A percentile compares a stretch with the other conserved stretches of the same genome.
Conservation (phyloP, 2,797 vertebrate genomes). For the Phyllotis vaccarum region DNA sequence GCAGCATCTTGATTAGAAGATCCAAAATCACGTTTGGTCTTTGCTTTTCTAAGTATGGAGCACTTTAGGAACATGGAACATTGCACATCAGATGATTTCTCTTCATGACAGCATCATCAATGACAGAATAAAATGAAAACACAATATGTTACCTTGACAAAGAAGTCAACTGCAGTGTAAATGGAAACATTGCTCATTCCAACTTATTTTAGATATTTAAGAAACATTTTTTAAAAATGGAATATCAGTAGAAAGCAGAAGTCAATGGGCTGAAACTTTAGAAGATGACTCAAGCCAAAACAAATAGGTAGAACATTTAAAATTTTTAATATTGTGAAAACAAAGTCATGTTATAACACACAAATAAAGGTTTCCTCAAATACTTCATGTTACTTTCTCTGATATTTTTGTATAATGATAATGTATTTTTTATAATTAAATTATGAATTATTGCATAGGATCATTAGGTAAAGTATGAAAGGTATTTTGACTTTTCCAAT, state of each 20-base stretch:
- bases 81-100: slow-evolving; percentile 69
- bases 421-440: not conserved
- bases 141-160: slow-evolving; percentile 76
- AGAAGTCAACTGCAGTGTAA: slow-evolving; percentile 48
- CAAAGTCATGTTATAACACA: not conserved
- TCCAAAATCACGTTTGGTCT: slow-evolving; percentile 77
- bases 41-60: slow-evolving; percentile 78
- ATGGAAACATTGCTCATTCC: slow-evolving; percentile 71
- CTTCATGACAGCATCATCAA: slow-evolving; percentile 78
- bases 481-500: not conserved
- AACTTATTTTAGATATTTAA: slow-evolving; percentile 46
- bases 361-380: not conserved
- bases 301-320: not conserved
- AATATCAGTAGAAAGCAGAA: not conserved
- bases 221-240: not conserved
- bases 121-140: slow-evolving; percentile 80
- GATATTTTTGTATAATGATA: not conserved
- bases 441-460: not conserved
- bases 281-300: slow-evolving; percentile 23
- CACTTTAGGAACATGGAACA: slow-evolving; percentile 59
- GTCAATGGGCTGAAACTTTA: not conserved
- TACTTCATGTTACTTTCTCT: not conserved
- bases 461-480: not conserved
- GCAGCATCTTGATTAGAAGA: slow-evolving; percentile 83
- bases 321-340: not conserved